Conservation (phyloP, 2,888 invertebrate species). For the Torymus texanus region DNA sequence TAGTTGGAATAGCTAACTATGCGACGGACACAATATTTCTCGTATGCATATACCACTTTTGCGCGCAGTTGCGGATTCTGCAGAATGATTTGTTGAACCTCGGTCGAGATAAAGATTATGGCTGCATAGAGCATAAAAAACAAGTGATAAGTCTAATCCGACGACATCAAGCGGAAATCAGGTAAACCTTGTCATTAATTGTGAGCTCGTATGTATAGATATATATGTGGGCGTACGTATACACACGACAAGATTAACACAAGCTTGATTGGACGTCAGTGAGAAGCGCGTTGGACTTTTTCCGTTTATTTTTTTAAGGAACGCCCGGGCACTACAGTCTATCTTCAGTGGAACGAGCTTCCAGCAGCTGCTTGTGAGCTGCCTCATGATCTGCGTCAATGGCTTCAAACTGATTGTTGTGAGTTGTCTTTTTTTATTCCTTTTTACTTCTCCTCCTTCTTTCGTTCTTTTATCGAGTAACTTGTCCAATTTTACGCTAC, state of each 20-base stretch:
- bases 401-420: slow-evolving; percentile 60
- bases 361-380: slow-evolving; percentile 56
- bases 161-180: slow-evolving; percentile 41
- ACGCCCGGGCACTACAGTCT: too few species aligned
- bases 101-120: background rate
- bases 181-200: background rate
- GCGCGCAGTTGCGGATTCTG: slow-evolving; percentile 32
- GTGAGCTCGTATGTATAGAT: too few species aligned
- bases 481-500: background rate
- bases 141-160: slow-evolving; percentile 1
- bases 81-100: slow-evolving; percentile 24
- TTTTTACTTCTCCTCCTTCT: background rate
- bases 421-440: slow-evolving; percentile 19
- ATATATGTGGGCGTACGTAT: too few species aligned
- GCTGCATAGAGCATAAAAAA: background rate
- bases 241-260: too few species aligned
- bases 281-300: too few species aligned
- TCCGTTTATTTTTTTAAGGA: too few species aligned
- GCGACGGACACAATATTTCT: slow-evolving; percentile 32
- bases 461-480: background rate
- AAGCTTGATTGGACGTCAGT: too few species aligned
- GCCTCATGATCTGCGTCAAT: slow-evolving; percentile 66
- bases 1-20: slow-evolving; percentile 4
- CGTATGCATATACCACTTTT: slow-evolving; percentile 37
- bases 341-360: too few species aligned